These are phyloP conservation scores for Dipodomys ordii DNA, from an alignment of 2,113 vertebrate species.

Conservation along the genomic window DNA sequence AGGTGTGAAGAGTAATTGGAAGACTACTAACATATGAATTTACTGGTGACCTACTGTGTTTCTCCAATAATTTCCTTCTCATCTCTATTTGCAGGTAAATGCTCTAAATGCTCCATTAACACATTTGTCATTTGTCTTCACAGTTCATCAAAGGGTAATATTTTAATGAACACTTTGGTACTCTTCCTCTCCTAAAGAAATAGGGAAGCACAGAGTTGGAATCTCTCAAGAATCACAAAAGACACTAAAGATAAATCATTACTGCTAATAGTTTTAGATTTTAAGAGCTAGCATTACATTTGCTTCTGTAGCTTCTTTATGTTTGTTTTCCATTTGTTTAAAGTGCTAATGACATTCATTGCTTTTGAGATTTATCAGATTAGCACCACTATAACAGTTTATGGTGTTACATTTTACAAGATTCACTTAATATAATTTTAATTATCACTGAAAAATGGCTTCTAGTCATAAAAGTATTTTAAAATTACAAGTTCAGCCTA, in stretches of 20 bases:
- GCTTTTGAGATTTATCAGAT: constrained; percentile 76
- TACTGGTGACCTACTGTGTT: background rate
- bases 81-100: background rate
- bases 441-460: constrained; percentile 79
- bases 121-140: constrained; percentile 1
- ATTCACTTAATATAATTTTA: constrained; percentile 78
- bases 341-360: constrained; percentile 77
- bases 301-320: constrained; percentile 55
- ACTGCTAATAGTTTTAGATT: constrained; percentile 20
- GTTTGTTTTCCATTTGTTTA: constrained; percentile 75
- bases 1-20: background rate
- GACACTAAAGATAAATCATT: constrained; percentile 16
- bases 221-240: constrained; percentile 16
- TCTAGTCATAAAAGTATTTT: constrained; percentile 71
- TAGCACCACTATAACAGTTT: constrained; percentile 71
- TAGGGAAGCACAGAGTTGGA: background rate
- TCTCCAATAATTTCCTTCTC: background rate
- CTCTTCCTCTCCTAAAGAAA: constrained; percentile 34
- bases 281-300: constrained; percentile 9
- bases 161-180: constrained; percentile 27
- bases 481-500: constrained; percentile 68
- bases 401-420: constrained; percentile 75
- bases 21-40: background rate
- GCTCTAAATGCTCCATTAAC: background rate
- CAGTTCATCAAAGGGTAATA: constrained; percentile 14